phyloP scores from a whole-genome alignment of 37 sponge, comb jelly and placozoan genomes.

The Axinella damicornis region DNA sequence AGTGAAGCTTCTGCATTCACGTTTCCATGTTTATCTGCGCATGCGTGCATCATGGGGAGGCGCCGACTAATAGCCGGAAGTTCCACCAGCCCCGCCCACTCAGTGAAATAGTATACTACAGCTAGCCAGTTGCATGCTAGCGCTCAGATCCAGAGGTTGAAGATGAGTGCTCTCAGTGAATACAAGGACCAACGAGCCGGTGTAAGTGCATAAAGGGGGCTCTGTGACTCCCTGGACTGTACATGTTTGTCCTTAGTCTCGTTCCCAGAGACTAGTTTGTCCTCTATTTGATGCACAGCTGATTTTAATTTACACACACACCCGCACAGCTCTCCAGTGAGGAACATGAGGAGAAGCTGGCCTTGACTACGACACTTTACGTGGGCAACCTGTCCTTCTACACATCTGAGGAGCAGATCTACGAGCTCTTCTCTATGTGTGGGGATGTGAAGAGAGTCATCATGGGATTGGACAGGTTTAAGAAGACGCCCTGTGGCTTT shows the following conservation, averaged over 20 bases:
- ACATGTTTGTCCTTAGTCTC: no score
- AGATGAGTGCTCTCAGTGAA: not conserved
- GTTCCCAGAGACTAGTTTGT: no score
- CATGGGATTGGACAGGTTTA: conserved; percentile 94
- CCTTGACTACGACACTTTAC: conserved; percentile 79
- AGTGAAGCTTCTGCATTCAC: no score
- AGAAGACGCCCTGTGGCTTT: conserved; percentile 99
- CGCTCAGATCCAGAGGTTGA: no score
- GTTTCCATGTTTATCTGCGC: no score
- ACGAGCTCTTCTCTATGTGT: conserved; percentile 95
- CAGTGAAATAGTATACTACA: no score
- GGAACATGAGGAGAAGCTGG: conserved; percentile 80
- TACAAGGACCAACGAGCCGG: conserved; percentile 61
- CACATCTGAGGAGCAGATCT: conserved; percentile 96
- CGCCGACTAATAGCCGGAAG: no score
- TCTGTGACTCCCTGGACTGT: no score
- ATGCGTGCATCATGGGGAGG: no score
- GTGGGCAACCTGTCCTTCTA: conserved; percentile 98
- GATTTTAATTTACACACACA: not conserved
- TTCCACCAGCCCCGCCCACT: no score
- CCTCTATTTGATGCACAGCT: not conserved
- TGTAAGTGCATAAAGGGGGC: conserved; percentile 32
- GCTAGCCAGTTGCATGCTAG: no score
- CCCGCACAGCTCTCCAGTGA: conserved; percentile 67
- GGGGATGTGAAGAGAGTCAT: conserved; percentile 98